Evolutionary conservation across 1,140 invertebrate species (phyloP), one percentile per base, ranked within the genome.

Genomic region (Cecropterus lyciades): DNA sequence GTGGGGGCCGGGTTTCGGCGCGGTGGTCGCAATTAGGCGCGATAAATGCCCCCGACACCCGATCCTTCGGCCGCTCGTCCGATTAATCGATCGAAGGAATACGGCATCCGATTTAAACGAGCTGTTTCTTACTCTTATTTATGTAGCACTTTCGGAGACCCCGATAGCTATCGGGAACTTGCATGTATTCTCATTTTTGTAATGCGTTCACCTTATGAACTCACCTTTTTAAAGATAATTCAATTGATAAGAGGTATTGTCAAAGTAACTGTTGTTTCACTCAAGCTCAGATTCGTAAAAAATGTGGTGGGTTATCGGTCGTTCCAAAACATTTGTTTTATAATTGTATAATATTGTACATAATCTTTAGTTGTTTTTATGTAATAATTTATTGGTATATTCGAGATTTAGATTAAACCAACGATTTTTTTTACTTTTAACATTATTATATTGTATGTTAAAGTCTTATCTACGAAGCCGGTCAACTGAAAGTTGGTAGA

Each of bases 1-100:
- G 84, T 72, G 55, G 64, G 51, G 77, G 62, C 74, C 73, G 75
- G 80, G 79, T 76, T 87, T 87, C 80, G 84, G 76, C 65, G 76
- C 77, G 82, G 83, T 85, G 85, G 85, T 86, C 82, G 85, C 82
- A 91, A 91, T 91, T 91, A 91, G 85, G 80, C 73, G 72, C 81
- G 84, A 89, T 89, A 89, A 91, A 88, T 85, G 86, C 82, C 73
- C 73, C 79, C 73, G 86, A 84, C 82, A 85, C 79, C 71, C 81
- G 80, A 87, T 83, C 84, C 80, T 77, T 68, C 73, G 76, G 74
- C 64, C 79, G 82, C 80, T 84, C 79, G 79, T 83, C 81, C 82
- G 80, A 89, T 87, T 88, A 86, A 89, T 88, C 82, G 82, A 69
- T 78, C 68, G 78, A 81, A 86, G 76, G 80, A 79, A 85, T 77